These are phyloP conservation scores for Protobothrops mucrosquamatus DNA, from an alignment of 2,113 vertebrate genomes.

Conservation along the genomic window DNA sequence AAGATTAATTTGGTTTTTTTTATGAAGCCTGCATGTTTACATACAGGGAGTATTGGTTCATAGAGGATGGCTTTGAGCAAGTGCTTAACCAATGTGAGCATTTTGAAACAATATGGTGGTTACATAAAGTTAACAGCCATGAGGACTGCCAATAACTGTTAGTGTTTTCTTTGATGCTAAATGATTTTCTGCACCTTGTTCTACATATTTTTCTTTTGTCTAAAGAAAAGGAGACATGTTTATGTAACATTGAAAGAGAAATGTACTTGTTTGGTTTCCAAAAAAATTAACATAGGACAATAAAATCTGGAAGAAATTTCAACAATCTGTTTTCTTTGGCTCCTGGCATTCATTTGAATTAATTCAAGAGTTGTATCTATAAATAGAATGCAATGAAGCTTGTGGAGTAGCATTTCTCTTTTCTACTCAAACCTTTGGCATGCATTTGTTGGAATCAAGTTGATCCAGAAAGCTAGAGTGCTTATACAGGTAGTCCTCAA, in stretches of 20 bases:
- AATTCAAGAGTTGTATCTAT: background rate
- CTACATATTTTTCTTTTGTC: background rate
- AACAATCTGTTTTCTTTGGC: background rate
- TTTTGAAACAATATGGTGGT: background rate
- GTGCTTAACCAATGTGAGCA: background rate
- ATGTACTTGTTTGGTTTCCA: background rate
- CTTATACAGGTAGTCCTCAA: rapidly evolving
- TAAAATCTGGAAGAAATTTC: slow-evolving; percentile 9
- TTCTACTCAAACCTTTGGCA: background rate
- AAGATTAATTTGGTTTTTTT: background rate
- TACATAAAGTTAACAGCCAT: background rate
- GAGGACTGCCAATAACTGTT: slow-evolving; percentile 3
- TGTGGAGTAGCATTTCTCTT: background rate
- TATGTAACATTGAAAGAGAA: slow-evolving; percentile 27
- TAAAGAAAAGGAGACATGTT: background rate
- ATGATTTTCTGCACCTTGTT: background rate
- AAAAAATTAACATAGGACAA: background rate
- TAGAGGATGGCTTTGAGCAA: background rate
- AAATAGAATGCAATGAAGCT: background rate
- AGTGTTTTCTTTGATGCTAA: background rate
- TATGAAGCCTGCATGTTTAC: background rate
- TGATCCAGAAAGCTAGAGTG: background rate
- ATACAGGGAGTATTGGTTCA: background rate
- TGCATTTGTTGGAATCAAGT: background rate
- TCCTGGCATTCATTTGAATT: background rate